Conservation (phyloP, 2,113 vertebrate species). For the Orycteropus afer region DNA sequence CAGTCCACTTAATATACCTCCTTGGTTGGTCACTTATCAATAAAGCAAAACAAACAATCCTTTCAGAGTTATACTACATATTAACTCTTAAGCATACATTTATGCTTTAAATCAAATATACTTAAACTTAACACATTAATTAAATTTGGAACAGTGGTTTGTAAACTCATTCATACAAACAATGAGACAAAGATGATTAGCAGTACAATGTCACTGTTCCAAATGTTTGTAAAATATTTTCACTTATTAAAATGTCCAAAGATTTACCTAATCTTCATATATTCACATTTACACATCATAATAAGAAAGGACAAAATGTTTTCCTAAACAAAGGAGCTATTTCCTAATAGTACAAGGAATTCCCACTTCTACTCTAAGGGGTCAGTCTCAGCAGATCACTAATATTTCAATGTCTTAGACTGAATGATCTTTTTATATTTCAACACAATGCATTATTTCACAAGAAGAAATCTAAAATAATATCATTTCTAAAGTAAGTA, state of each 20-base stretch:
- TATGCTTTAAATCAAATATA: neutral
- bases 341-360: neutral
- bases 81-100: conserved; percentile 28
- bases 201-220: conserved; percentile 27
- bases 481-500: neutral
- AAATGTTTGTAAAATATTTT: conserved; percentile 49
- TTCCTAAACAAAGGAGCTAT: neutral
- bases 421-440: neutral
- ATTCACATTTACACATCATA: neutral
- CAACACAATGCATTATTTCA: neutral
- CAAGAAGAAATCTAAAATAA: neutral
- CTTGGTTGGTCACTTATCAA: neutral
- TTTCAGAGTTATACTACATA: neutral
- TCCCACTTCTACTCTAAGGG: neutral
- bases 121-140: too few relatives aligned
- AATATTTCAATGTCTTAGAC: neutral
- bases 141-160: too few relatives aligned
- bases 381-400: neutral
- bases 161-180: too few relatives aligned
- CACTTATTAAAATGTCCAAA: conserved; percentile 38
- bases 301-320: conserved; percentile 31
- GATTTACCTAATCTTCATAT: neutral
- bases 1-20: neutral
- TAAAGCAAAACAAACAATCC: neutral
- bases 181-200: too few relatives aligned